A percentile compares a stretch with the other conserved stretches of the same genome.
Evolutionary conservation across 2,113 vertebrate genomes (phyloP).

Genomic region (Probosciger aterrimus): DNA sequence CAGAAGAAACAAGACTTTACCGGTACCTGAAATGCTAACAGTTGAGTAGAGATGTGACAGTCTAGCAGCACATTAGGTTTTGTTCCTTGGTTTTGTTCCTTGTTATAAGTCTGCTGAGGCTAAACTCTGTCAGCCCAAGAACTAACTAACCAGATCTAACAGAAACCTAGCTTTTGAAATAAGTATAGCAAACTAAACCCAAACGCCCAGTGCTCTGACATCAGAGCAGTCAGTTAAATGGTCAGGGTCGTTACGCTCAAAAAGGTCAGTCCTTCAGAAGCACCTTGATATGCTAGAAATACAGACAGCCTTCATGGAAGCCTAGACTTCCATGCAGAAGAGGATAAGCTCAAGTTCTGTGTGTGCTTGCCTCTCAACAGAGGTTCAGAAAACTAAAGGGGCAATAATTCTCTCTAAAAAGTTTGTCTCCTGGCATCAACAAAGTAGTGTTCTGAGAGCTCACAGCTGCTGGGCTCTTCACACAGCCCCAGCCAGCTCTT

Average conservation of each 20-base stretch:
- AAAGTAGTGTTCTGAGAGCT: neutral
- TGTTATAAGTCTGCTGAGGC: neutral
- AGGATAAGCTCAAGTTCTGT: neutral
- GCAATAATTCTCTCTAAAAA: neutral
- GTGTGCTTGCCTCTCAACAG: neutral
- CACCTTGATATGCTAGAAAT: neutral
- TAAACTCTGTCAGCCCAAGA: neutral
- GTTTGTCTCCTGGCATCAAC: neutral
- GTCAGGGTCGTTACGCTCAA: neutral
- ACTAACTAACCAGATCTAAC: neutral
- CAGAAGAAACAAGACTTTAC: neutral
- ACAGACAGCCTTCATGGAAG: neutral
- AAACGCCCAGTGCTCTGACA: neutral
- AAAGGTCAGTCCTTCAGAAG: neutral
- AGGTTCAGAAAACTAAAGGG: neutral
- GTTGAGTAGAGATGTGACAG: neutral
- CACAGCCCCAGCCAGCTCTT: neutral
- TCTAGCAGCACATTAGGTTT: neutral
- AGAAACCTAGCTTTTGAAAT: neutral
- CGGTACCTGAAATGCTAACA: neutral
- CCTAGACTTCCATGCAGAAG: neutral
- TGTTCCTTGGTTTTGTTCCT: neutral
- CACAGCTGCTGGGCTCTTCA: neutral
- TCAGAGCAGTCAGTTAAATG: neutral
- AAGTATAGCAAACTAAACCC: neutral